A percentile compares a stretch with the other conserved stretches of the same genome.
Conservation (phyloP, 53 echinoderm and acorn worm species). For the Mesocentrotus franciscanus region DNA sequence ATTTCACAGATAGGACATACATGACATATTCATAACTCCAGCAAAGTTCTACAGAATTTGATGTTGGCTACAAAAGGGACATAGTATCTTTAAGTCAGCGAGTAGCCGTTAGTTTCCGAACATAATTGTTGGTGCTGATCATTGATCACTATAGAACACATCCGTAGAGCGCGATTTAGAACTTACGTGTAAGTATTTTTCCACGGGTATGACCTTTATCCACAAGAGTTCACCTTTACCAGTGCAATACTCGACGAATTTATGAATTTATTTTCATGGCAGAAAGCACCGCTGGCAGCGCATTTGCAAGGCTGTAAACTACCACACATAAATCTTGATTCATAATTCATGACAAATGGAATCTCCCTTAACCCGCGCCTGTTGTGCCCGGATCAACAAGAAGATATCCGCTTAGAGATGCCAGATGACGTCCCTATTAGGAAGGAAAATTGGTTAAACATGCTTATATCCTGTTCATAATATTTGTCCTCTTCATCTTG, state of each 20-base stretch:
- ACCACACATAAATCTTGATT: constrained; percentile 17
- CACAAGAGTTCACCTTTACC: neutral
- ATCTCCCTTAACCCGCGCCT: neutral
- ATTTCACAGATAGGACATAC: too few species aligned
- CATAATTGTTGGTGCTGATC: too few species aligned
- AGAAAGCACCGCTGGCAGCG: neutral
- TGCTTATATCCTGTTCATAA: neutral
- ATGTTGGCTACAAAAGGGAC: too few species aligned
- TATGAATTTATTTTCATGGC: neutral
- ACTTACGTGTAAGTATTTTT: too few species aligned
- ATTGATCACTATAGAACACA: too few species aligned
- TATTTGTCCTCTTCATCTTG: constrained; percentile 4
- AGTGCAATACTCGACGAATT: neutral
- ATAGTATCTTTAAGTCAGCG: too few species aligned
- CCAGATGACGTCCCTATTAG: neutral
- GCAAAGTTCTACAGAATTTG: too few species aligned
- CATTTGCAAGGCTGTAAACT: neutral
- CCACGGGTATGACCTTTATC: neutral
- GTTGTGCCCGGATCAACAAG: neutral
- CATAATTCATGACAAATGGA: constrained; percentile 16
- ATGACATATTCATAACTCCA: too few species aligned
- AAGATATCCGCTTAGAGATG: neutral
- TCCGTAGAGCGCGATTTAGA: too few species aligned
- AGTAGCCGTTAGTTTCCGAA: too few species aligned
- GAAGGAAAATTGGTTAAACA: constrained; percentile 25